Conservation (phyloP, 2,888 invertebrate genomes). For the Epinotia brunnichana region DNA sequence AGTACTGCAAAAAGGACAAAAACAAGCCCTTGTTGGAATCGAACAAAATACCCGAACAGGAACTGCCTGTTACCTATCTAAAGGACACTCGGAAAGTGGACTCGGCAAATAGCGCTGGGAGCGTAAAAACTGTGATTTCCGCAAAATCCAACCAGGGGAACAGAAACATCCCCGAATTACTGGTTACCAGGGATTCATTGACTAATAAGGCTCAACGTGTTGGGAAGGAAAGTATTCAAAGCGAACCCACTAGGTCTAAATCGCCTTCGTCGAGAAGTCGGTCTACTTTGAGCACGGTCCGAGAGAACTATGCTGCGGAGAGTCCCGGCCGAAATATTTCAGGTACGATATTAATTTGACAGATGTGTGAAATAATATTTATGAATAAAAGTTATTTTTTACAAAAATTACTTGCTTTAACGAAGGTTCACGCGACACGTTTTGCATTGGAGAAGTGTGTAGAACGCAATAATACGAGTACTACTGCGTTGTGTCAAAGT, state of each 20-base stretch:
- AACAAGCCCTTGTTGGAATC: conserved; percentile 66
- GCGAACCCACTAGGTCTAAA: conserved; percentile 60
- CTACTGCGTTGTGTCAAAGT: too few species aligned
- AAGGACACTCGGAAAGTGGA: conserved; percentile 65
- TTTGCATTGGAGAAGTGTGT: too few species aligned
- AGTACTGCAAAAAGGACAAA: conserved; percentile 60
- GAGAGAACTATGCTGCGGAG: conserved; percentile 65
- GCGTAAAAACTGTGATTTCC: conserved; percentile 67
- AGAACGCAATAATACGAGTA: too few species aligned
- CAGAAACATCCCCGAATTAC: conserved; percentile 56
- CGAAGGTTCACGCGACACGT: too few species aligned
- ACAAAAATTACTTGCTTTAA: too few species aligned
- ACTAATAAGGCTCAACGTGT: conserved; percentile 43
- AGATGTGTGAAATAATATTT: neutral
- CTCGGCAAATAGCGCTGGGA: conserved; percentile 66
- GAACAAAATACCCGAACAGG: conserved; percentile 51
- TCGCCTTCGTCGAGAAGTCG: conserved; percentile 72
- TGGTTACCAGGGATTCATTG: conserved; percentile 55
- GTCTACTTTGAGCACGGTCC: conserved; percentile 72
- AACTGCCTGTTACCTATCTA: conserved; percentile 59
- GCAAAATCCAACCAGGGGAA: conserved; percentile 56
- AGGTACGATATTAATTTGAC: conserved; percentile 54
- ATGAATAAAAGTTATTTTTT: neutral
- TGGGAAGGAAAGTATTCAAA: conserved; percentile 47
- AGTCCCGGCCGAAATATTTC: conserved; percentile 64